Evolutionary conservation across 2,113 vertebrate species (phyloP).

Genomic region (Spilogale gracilis): DNA sequence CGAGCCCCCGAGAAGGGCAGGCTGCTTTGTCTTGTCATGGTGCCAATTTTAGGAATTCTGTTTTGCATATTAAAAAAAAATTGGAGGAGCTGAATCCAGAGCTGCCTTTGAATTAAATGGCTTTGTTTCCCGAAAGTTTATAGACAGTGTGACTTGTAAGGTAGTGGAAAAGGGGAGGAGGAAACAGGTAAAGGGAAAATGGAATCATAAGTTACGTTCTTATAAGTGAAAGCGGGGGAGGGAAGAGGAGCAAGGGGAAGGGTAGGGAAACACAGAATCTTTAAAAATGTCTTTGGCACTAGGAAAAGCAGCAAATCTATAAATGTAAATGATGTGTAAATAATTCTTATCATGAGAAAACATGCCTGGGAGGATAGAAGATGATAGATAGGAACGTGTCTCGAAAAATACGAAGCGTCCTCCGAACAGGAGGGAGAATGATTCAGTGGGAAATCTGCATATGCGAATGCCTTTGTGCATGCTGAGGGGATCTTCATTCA

Average conservation of each 20-base stretch:
- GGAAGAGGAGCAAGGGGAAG: not conserved
- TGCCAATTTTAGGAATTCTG: not conserved
- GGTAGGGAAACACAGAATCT: not conserved
- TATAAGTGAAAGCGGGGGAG: not conserved
- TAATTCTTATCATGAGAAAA: slow-evolving; percentile 81
- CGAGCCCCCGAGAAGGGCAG: not conserved
- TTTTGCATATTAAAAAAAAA: not conserved
- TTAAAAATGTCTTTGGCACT: slow-evolving; percentile 38
- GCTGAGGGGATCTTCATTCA: fast-evolving
- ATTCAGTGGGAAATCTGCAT: not conserved
- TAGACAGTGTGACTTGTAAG: not conserved
- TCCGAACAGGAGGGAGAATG: not conserved
- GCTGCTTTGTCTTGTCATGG: not conserved
- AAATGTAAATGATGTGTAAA: slow-evolving; percentile 80
- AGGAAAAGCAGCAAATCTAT: slow-evolving; percentile 51
- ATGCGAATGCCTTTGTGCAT: fast-evolving
- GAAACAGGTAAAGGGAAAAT: not conserved
- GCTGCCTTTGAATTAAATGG: not conserved
- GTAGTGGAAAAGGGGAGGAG: not conserved
- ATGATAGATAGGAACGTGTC: slow-evolving; percentile 62
- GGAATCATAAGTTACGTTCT: not conserved
- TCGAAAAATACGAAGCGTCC: slow-evolving; percentile 48
- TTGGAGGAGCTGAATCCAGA: not conserved
- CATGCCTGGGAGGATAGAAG: slow-evolving; percentile 55
- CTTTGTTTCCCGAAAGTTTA: slow-evolving; percentile 44